Percentiles rank a stretch among this genome's conserved stretches.
Evolutionary conservation across 92 coral and sea anemone species (phyloP).

Genomic region (Metridium senile): DNA sequence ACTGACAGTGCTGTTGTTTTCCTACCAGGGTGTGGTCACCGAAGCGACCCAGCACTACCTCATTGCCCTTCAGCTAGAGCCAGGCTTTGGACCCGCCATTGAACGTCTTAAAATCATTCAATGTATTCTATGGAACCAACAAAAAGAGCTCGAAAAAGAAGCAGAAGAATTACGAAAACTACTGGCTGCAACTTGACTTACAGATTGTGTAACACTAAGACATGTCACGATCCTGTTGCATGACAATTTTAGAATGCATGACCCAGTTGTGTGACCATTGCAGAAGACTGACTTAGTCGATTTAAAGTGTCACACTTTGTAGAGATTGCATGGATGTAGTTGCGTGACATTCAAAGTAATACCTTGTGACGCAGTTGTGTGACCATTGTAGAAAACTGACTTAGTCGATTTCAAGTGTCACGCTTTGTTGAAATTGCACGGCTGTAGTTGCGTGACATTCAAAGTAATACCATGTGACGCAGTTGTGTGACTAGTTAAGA

Average conservation of each 20-base stretch:
- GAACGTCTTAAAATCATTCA: slow-evolving; percentile 72
- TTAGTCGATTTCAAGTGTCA: not conserved
- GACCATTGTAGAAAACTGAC: not conserved
- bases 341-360: not conserved
- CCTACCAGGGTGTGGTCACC: slow-evolving; percentile 66
- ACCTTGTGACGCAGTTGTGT: not conserved
- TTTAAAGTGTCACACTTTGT: not conserved
- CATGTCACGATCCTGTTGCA: not conserved
- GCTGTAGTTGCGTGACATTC: not conserved
- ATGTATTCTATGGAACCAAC: slow-evolving; percentile 83
- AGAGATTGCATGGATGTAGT: not conserved
- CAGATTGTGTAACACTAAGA: not conserved
- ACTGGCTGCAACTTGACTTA: slow-evolving; percentile 13
- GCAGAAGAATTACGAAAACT: slow-evolving; percentile 71
- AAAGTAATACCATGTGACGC: not conserved
- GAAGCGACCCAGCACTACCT: slow-evolving; percentile 79
- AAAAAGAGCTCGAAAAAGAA: slow-evolving; percentile 73
- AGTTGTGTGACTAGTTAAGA: not conserved
- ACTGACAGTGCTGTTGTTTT: too few species aligned
- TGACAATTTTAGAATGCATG: not conserved
- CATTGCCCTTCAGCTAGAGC: slow-evolving; percentile 70
- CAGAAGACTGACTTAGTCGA: not conserved
- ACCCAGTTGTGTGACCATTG: not conserved
- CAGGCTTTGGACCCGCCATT: slow-evolving; percentile 75
- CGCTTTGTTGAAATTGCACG: not conserved